Conservation (phyloP, 2,113 vertebrate species). For the Callithrix jacchus region DNA sequence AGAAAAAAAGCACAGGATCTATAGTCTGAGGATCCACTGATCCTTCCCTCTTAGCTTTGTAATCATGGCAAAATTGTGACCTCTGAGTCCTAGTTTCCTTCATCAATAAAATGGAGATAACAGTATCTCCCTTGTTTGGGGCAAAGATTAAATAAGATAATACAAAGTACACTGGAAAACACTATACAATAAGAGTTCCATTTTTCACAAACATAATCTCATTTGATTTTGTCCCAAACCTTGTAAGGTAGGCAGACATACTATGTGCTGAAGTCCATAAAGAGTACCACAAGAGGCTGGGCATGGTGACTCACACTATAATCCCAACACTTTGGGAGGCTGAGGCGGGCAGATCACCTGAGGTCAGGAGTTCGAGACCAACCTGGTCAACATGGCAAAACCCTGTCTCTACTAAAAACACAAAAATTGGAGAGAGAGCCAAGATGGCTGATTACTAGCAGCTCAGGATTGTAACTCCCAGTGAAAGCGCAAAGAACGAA, state of each 20-base stretch:
- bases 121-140: not conserved
- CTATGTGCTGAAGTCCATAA: not conserved
- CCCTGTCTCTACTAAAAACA: too few species aligned
- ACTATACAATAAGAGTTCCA: not conserved
- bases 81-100: not conserved
- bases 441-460: too few species aligned
- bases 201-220: not conserved
- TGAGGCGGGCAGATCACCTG: too few species aligned
- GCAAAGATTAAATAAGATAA: not conserved
- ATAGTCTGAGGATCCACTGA: not conserved
- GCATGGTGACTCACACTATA: too few species aligned
- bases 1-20: not conserved
- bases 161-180: not conserved
- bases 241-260: not conserved
- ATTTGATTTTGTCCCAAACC: not conserved
- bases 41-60: not conserved
- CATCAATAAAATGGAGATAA: not conserved
- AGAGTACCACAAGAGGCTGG: not conserved
- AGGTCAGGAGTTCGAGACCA: too few species aligned
- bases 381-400: too few species aligned
- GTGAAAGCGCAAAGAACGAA: too few species aligned
- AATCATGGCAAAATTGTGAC: not conserved
- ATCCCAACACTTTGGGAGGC: too few species aligned
- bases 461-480: too few species aligned
- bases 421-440: too few species aligned